These are phyloP conservation scores for Drosophila suboccidentalis DNA, from an alignment of 2,888 invertebrate species.

Conservation along the genomic window DNA sequence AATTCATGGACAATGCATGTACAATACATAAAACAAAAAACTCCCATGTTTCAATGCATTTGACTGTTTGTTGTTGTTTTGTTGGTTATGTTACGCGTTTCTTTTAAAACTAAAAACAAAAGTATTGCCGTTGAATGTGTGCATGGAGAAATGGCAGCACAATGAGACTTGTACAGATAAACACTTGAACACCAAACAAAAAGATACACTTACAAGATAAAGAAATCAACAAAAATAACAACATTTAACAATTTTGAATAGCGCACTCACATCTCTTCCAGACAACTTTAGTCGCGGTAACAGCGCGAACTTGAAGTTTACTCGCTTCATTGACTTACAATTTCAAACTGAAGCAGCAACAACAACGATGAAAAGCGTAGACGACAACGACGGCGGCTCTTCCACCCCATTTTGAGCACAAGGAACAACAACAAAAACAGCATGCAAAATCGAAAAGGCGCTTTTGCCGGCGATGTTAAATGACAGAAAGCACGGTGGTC, in stretches of 20 bases:
- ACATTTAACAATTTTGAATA: slow-evolving; percentile 57
- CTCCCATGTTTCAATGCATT: slow-evolving; percentile 14
- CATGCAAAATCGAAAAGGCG: slow-evolving; percentile 46
- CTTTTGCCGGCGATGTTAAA: slow-evolving; percentile 42
- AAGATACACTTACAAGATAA: slow-evolving; percentile 53
- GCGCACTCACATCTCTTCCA: slow-evolving; percentile 86
- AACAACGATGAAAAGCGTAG: slow-evolving; percentile 53
- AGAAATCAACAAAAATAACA: slow-evolving; percentile 48
- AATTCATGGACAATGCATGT: slow-evolving; percentile 20
- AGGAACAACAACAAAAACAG: slow-evolving; percentile 49
- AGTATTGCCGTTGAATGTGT: slow-evolving; percentile 55
- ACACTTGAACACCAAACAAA: slow-evolving; percentile 64
- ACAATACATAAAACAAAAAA: not conserved
- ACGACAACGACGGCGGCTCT: slow-evolving; percentile 42
- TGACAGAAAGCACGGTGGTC: slow-evolving; percentile 11
- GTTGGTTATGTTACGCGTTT: slow-evolving; percentile 47
- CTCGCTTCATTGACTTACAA: slow-evolving; percentile 85
- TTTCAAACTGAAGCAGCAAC: slow-evolving; percentile 80
- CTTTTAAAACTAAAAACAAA: slow-evolving; percentile 30
- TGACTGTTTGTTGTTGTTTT: slow-evolving; percentile 40
- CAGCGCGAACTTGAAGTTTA: slow-evolving; percentile 85
- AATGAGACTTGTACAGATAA: slow-evolving; percentile 56
- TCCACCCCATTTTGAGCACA: slow-evolving; percentile 64
- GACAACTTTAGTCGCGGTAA: slow-evolving; percentile 86
- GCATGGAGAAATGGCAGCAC: slow-evolving; percentile 55